phyloP scores from a whole-genome alignment of 2,113 vertebrate genomes.

The Stercorarius parasiticus region DNA sequence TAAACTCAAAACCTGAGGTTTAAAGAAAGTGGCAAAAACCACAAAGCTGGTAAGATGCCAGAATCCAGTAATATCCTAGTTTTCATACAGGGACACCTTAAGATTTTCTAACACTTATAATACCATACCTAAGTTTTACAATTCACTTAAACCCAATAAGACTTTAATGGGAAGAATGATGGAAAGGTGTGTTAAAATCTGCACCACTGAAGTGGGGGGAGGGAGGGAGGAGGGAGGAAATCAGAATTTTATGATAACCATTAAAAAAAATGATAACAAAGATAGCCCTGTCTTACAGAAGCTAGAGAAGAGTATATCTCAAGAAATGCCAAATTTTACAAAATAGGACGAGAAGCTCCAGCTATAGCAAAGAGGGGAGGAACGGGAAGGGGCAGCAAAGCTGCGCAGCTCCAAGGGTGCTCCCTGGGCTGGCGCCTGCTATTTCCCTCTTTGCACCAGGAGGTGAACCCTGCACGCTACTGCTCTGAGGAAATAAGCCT shows the following conservation, averaged over 20 bases:
- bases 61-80: background rate
- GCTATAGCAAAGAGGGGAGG: background rate
- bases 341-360: accelerated
- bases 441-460: background rate
- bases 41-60: background rate
- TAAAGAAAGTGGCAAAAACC: background rate
- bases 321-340: background rate
- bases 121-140: background rate
- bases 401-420: accelerated
- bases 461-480: background rate
- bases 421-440: background rate
- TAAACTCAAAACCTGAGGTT: background rate
- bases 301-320: background rate
- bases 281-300: background rate
- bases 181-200: background rate
- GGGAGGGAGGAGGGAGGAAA: background rate
- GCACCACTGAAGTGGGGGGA: background rate
- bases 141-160: background rate
- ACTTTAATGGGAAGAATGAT: background rate
- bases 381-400: background rate
- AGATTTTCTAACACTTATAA: background rate
- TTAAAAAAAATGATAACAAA: background rate
- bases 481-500: background rate
- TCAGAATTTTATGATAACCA: background rate
- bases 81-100: background rate